Evolutionary conservation across 2,888 invertebrate species (phyloP).

Genomic region (Deilephila porcellus): DNA sequence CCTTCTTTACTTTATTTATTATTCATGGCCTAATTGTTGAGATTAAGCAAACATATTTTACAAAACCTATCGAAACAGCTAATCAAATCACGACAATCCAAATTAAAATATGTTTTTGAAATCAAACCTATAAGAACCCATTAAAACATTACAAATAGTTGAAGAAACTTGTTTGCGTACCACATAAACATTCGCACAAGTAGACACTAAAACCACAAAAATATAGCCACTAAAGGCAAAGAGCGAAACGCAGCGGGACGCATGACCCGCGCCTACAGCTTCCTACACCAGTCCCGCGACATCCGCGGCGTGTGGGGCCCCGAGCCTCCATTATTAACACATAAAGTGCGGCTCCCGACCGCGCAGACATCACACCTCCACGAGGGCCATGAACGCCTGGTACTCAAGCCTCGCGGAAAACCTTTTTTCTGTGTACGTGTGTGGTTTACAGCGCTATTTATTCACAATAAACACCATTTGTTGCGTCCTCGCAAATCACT

Average conservation of each 20-base stretch:
- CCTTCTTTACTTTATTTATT: too few species aligned
- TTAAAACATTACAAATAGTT: too few species aligned
- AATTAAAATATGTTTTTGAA: too few species aligned
- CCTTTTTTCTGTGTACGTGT: background rate
- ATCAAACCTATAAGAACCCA: too few species aligned
- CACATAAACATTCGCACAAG: too few species aligned
- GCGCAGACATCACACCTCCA: constrained; percentile 11
- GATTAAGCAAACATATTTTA: too few species aligned
- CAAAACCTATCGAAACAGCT: too few species aligned
- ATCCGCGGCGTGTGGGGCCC: constrained; percentile 31
- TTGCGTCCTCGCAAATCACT: constrained; percentile 2
- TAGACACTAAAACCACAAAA: background rate
- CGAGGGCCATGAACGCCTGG: constrained; percentile 5
- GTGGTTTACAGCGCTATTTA: background rate
- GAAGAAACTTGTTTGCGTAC: too few species aligned
- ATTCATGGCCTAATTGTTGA: too few species aligned
- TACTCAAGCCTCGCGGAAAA: constrained; percentile 3
- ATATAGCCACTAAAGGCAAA: background rate
- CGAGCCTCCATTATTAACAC: constrained; percentile 69
- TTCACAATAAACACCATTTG: constrained; percentile 8
- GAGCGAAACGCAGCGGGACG: background rate
- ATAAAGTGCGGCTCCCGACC: constrained; percentile 54
- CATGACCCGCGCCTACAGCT: background rate
- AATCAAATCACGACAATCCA: too few species aligned
- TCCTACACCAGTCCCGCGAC: constrained; percentile 7